These are phyloP conservation scores for Anagyrus pseudococci DNA, from an alignment of 2,888 invertebrate genomes.

Conservation along the genomic window DNA sequence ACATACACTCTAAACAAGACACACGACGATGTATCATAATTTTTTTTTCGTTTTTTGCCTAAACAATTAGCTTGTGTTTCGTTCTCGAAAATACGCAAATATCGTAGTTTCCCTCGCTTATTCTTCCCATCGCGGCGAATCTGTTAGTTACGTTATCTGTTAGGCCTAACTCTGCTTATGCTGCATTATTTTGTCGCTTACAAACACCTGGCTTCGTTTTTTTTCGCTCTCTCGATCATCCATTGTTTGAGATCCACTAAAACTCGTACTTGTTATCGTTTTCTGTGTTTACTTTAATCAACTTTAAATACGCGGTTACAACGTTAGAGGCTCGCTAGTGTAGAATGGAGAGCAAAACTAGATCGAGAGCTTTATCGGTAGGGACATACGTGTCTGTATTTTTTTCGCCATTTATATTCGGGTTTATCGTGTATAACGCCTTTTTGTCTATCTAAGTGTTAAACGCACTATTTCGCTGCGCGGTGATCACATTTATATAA, in stretches of 20 bases:
- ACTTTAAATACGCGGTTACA: conserved; percentile 23
- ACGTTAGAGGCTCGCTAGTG: conserved; percentile 36
- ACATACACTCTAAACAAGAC: conserved; percentile 37
- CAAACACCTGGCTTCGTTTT: conserved; percentile 16
- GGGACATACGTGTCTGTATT: conserved; percentile 23
- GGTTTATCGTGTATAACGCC: not conserved
- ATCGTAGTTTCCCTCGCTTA: conserved; percentile 8
- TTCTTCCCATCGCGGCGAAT: not conserved
- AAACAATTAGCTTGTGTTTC: not conserved
- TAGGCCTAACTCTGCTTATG: conserved; percentile 32
- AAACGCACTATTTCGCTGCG: conserved; percentile 39
- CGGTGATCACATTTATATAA: conserved; percentile 35
- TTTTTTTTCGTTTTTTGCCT: conserved; percentile 18
- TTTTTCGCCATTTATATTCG: not conserved
- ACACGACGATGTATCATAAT: conserved; percentile 30
- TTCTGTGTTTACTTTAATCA: conserved; percentile 12
- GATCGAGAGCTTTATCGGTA: conserved; percentile 36
- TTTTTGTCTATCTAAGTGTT: conserved; percentile 30
- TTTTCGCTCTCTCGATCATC: not conserved
- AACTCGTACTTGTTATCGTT: not conserved
- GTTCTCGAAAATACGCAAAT: conserved; percentile 19
- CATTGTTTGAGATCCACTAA: conserved; percentile 14
- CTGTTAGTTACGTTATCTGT: conserved; percentile 9
- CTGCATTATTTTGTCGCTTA: conserved; percentile 17
- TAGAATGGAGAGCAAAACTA: conserved; percentile 38